phyloP scores from a whole-genome alignment of 2,113 vertebrate genomes.

The Arizona elegans region DNA sequence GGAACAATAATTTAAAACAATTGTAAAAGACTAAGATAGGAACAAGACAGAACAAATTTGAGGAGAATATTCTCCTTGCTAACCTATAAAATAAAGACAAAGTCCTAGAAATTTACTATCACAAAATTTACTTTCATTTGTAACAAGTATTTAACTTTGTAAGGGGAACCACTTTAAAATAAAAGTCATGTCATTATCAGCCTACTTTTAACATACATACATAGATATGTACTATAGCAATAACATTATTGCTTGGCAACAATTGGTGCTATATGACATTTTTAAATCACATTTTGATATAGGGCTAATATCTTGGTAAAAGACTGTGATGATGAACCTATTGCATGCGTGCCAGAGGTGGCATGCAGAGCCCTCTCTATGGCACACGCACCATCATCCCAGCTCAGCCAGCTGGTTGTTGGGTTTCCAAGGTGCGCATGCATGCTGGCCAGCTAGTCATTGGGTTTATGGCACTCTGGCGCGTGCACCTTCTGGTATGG shows the following conservation, averaged over 20 bases:
- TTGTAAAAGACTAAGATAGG: background rate
- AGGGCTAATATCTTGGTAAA: background rate
- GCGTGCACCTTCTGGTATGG: too few relatives aligned
- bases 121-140: background rate
- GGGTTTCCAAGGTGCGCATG: too few relatives aligned
- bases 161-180: background rate
- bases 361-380: too few relatives aligned
- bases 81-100: background rate
- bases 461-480: too few relatives aligned
- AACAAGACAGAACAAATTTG: background rate
- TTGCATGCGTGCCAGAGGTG: too few relatives aligned
- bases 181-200: background rate
- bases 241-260: background rate
- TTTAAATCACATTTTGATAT: background rate
- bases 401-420: too few relatives aligned
- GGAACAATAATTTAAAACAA: background rate
- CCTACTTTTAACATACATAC: too few relatives aligned
- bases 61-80: background rate
- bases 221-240: background rate
- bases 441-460: too few relatives aligned
- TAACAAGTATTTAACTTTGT: background rate
- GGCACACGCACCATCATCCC: too few relatives aligned
- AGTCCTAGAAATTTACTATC: background rate
- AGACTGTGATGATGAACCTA: background rate
- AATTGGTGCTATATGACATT: background rate